Evolutionary conservation across 2,797 vertebrate species (phyloP).

Genomic region (Semotilus atromaculatus): DNA sequence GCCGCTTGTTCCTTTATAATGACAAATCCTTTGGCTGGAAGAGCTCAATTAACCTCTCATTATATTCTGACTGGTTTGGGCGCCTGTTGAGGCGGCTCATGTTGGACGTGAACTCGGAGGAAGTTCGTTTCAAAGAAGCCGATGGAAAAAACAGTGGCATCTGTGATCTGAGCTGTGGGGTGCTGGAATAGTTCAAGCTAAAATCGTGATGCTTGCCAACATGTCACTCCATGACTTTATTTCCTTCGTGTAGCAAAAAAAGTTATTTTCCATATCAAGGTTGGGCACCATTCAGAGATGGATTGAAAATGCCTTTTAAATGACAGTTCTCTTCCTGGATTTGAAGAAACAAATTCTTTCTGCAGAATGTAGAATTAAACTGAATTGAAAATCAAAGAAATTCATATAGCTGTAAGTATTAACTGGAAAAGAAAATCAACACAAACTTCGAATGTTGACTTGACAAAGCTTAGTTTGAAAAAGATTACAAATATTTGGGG

Average conservation of each 20-base stretch:
- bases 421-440: too few species aligned
- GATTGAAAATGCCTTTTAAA: not conserved
- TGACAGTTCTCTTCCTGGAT: not conserved
- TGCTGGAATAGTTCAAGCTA: not conserved
- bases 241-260: not conserved
- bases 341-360: not conserved
- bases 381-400: not conserved
- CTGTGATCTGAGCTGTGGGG: not conserved
- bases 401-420: not conserved
- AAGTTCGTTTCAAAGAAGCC: not conserved
- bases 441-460: not conserved
- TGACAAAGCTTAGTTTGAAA: not conserved
- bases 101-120: constrained; percentile 20
- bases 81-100: constrained; percentile 7
- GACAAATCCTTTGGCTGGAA: constrained; percentile 53
- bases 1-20: constrained; percentile 52
- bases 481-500: too few species aligned
- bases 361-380: not conserved
- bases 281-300: not conserved
- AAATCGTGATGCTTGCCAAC: not conserved
- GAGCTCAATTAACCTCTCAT: constrained; percentile 61
- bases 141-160: not conserved
- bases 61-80: constrained; percentile 41
- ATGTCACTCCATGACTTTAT: not conserved
- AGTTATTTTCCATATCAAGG: not conserved